phyloP scores from a whole-genome alignment of 2,888 invertebrate species.

The Parasteatoda lunata region DNA sequence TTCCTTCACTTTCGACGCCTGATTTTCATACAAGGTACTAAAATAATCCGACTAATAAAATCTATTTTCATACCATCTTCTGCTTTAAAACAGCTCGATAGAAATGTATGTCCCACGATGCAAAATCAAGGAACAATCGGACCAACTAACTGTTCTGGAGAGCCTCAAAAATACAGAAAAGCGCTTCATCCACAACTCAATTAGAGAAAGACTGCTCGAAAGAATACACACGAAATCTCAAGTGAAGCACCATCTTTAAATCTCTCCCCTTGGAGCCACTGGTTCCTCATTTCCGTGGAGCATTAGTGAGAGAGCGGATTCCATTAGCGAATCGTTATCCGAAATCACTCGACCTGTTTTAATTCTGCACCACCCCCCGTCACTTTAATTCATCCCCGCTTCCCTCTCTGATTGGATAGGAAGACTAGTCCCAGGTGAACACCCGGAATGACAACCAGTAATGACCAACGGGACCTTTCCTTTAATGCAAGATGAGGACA shows the following conservation, averaged over 20 bases:
- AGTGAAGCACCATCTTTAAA: slow-evolving; percentile 35
- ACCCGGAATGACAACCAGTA: slow-evolving; percentile 38
- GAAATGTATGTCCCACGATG: background rate
- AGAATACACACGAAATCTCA: slow-evolving; percentile 37
- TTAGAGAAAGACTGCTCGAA: slow-evolving; percentile 33
- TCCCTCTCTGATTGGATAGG: slow-evolving; percentile 39
- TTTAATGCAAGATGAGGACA: slow-evolving; percentile 58
- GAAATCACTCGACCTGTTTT: slow-evolving; percentile 67
- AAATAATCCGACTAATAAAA: no score
- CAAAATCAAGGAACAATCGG: background rate
- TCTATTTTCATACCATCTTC: no score
- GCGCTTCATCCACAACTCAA: slow-evolving; percentile 32
- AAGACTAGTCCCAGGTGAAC: slow-evolving; percentile 16
- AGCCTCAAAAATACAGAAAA: background rate
- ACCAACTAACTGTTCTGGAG: background rate
- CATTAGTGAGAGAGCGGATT: slow-evolving; percentile 32
- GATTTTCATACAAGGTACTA: no score
- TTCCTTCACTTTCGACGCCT: no score
- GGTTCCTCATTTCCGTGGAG: slow-evolving; percentile 10
- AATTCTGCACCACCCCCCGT: slow-evolving; percentile 33
- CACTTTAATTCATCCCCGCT: background rate
- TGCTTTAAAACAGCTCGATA: background rate
- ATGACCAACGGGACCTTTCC: slow-evolving; percentile 59
- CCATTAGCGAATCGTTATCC: slow-evolving; percentile 66
- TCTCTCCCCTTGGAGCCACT: slow-evolving; percentile 22